Base-by-base conservation (phyloP, 2,113 vertebrate species). In the Actenoides lindsayi region DNA sequence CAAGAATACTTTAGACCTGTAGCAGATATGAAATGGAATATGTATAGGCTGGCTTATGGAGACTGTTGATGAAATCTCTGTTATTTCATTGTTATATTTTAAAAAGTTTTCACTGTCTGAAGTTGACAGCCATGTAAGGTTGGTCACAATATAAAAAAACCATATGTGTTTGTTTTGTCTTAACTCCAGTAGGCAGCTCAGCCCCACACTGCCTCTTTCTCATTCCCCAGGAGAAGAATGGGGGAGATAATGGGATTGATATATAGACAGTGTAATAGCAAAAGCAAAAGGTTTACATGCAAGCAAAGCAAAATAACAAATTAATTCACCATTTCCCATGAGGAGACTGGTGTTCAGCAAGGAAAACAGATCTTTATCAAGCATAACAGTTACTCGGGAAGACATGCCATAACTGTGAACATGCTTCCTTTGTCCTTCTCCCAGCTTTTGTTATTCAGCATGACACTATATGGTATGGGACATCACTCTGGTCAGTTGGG, bases 231-330 rank as follows among this genome's bases (percentile, higher is more conserved):
- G 24, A 37, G 39, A 2, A 1, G 4, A 15, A 35, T 53, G 15
- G 17, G 17, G 17, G 3, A 68, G 25, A 54, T 31, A 56, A 54
- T 67, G 30, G 31, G 5, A 6, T 35, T 44, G 31, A 56, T 6
- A 54, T n/a, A 65, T 65, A 23, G 25, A 13, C 14, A 56, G 21
- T 37, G 37, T 46, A 57, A 12, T 19, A 57, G 16, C 1, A 2
- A n/a, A 79, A 65, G 24, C 2, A 3, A 69, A 81, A 48, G 13
- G 0, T 6, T 16, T 1, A 1, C 12, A 46, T 9, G 5, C 12
- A 81, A 68, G 5, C 78, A 68, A 57, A 81, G 7, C 19, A 67
- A 56, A 80, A 17, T 7, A 56, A 80, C 12, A 33, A 57, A 57
- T 41, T 41, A 1, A 48, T 48, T 62, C 44, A 37, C 11, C 48